Percentiles rank a stretch among this genome's conserved stretches.
Evolutionary conservation across 2,888 invertebrate genomes (phyloP).

Genomic region (Rhagium mordax): DNA sequence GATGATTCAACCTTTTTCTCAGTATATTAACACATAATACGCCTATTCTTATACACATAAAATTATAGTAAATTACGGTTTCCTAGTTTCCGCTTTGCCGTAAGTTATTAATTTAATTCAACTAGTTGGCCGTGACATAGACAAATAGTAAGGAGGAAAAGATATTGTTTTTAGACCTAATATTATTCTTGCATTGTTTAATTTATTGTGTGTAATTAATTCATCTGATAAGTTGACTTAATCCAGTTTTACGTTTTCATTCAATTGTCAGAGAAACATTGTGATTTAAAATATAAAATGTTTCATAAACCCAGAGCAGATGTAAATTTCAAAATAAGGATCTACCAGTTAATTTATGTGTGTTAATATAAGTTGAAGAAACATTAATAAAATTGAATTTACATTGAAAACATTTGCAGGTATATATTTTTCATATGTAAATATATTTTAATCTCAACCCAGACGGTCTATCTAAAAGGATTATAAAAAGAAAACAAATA

Average conservation of each 20-base stretch:
- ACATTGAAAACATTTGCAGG: too few relatives aligned
- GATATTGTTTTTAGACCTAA: not conserved
- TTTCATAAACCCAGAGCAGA: too few relatives aligned
- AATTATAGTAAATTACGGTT: not conserved
- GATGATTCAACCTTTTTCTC: constrained; percentile 13
- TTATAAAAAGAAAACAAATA: too few relatives aligned
- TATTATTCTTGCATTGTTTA: not conserved
- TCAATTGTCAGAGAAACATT: too few relatives aligned
- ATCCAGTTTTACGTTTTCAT: not conserved
- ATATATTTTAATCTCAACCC: too few relatives aligned
- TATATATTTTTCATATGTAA: too few relatives aligned
- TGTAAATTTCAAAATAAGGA: too few relatives aligned
- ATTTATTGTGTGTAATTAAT: not conserved
- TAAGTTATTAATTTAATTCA: not conserved
- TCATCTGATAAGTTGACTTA: not conserved
- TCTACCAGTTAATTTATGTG: too few relatives aligned
- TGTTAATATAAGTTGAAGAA: too few relatives aligned
- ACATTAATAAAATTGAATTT: too few relatives aligned
- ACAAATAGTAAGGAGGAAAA: not conserved
- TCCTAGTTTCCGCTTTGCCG: not conserved
- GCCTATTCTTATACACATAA: constrained; percentile 1
- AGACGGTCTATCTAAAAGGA: too few relatives aligned
- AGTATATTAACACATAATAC: constrained; percentile 1
- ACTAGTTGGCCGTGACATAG: constrained; percentile 18
- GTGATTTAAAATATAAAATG: too few relatives aligned